A percentile compares a stretch with the other conserved stretches of the same genome.
Evolutionary conservation across 2,797 vertebrate genomes (phyloP).

Genomic region (Periophthalmus magnuspinnatus): DNA sequence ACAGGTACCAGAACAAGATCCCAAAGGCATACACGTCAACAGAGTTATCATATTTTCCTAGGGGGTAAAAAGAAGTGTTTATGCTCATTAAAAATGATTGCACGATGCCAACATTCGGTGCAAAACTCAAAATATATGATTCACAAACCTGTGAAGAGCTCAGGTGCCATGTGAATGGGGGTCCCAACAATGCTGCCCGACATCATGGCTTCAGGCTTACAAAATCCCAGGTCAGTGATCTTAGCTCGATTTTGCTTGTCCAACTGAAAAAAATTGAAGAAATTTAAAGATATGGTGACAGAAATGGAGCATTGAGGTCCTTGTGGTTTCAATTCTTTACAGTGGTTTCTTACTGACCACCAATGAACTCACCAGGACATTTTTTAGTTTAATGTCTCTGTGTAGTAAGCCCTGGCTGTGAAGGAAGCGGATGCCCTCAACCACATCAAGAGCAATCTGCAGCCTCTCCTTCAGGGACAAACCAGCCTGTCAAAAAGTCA

Average conservation of each 20-base stretch:
- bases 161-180: slow-evolving; percentile 98
- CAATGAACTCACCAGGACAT: slow-evolving; percentile 87
- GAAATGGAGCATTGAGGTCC: not conserved
- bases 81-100: not conserved
- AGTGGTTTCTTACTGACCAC: not conserved
- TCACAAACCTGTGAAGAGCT: slow-evolving; percentile 92
- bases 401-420: slow-evolving; percentile 95
- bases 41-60: slow-evolving; percentile 98
- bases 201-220: slow-evolving; percentile 99
- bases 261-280: slow-evolving; percentile 72
- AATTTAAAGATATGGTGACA: not conserved
- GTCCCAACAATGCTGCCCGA: slow-evolving; percentile 98
- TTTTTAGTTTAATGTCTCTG: slow-evolving; percentile 97
- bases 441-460: slow-evolving; percentile 94
- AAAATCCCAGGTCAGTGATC: slow-evolving; percentile 98
- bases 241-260: slow-evolving; percentile 96
- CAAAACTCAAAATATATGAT: not conserved
- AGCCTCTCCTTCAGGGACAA: slow-evolving; percentile 86
- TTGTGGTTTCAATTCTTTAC: not conserved
- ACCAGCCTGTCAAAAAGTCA: slow-evolving; percentile 76
- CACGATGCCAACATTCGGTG: too few species aligned
- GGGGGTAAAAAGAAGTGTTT: not conserved
- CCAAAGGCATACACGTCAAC: slow-evolving; percentile 98
- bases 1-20: slow-evolving; percentile 99
- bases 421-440: slow-evolving; percentile 96